Percentiles rank a stretch among this genome's conserved stretches.
phyloP scores from a whole-genome alignment of 1,140 invertebrate genomes.

The Hyles euphorbiae region DNA sequence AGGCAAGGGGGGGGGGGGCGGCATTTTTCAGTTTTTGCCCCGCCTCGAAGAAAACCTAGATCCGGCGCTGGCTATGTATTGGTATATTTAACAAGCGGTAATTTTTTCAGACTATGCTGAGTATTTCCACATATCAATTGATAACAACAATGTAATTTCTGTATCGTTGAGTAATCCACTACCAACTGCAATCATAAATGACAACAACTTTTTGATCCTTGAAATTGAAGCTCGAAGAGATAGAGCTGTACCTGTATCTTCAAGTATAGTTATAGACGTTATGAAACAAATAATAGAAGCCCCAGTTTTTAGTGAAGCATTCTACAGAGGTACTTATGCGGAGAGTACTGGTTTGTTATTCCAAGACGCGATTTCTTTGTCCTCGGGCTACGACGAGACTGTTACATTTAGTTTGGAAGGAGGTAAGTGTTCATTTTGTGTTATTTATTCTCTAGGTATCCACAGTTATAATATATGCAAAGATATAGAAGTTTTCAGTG shows the following conservation, averaged over 20 bases:
- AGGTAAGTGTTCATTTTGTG: conserved; percentile 26
- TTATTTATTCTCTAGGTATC: neutral
- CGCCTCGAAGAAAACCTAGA: no score
- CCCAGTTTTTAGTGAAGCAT: conserved; percentile 36
- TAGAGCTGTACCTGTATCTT: conserved; percentile 31
- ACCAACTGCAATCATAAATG: conserved; percentile 25
- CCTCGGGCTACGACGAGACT: conserved; percentile 34
- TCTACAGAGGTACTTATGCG: conserved; percentile 37
- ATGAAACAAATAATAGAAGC: conserved; percentile 18
- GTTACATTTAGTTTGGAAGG: conserved; percentile 39
- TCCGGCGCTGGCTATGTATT: no score
- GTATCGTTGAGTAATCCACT: conserved; percentile 20
- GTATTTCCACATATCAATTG: conserved; percentile 23
- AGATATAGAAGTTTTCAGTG: neutral
- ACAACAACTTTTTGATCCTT: conserved; percentile 33
- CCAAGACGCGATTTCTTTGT: conserved; percentile 28
- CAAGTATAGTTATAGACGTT: conserved; percentile 38
- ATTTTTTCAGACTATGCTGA: conserved; percentile 29
- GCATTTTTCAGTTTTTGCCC: no score
- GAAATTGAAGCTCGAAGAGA: conserved; percentile 36
- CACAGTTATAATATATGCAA: neutral
- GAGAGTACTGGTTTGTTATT: conserved; percentile 29
- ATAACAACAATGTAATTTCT: conserved; percentile 25
- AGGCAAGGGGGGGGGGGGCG: no score
- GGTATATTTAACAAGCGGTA: no score